phyloP scores from a whole-genome alignment of 2,888 invertebrate genomes.

The Luffia ferchaultella region DNA sequence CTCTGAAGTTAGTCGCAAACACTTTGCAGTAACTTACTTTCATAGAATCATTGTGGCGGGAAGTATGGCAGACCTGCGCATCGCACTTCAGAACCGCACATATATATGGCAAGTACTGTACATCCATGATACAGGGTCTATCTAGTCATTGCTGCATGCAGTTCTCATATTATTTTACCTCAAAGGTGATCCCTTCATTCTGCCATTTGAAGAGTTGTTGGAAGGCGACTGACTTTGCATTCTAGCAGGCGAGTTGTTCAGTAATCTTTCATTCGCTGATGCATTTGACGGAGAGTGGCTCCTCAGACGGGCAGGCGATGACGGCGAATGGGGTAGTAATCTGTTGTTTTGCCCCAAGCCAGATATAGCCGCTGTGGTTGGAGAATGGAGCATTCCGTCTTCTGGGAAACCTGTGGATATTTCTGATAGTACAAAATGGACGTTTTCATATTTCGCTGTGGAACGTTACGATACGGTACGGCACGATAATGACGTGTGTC shows the following conservation, averaged over 20 bases:
- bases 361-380: constrained; percentile 47
- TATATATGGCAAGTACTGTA: too few relatives aligned
- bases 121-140: too few relatives aligned
- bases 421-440: neutral
- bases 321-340: constrained; percentile 39
- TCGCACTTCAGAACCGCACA: too few relatives aligned
- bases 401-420: constrained; percentile 43
- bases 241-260: constrained; percentile 37
- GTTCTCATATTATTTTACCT: too few relatives aligned
- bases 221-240: constrained; percentile 48
- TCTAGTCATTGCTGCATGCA: too few relatives aligned
- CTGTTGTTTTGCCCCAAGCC: constrained; percentile 38
- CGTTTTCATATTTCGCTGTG: neutral
- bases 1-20: too few relatives aligned
- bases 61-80: too few relatives aligned
- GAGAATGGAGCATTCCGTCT: constrained; percentile 52
- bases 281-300: constrained; percentile 49
- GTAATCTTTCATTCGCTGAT: constrained; percentile 40
- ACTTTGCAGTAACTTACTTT: neutral
- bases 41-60: too few relatives aligned
- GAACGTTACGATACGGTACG: too few relatives aligned
- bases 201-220: constrained; percentile 40
- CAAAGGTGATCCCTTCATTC: constrained; percentile 43
- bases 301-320: constrained; percentile 36
- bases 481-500: too few relatives aligned